Evolutionary conservation across 2,113 vertebrate genomes (phyloP).

Genomic region (Potamarius usumacintae): DNA sequence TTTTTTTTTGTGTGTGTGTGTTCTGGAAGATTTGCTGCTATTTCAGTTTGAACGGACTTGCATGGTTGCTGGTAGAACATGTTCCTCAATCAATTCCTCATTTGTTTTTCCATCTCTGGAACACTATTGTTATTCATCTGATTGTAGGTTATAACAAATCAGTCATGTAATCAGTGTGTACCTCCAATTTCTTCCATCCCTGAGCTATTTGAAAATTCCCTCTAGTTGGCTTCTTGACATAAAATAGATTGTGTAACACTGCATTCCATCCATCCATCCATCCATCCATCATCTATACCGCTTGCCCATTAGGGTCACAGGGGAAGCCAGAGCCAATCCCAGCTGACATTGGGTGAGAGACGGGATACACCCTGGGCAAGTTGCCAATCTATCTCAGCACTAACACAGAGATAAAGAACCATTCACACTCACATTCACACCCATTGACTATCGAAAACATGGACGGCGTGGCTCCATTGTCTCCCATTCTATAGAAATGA

Average conservation of each 20-base stretch:
- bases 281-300: too few relatives aligned
- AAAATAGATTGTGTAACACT: not conserved
- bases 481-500: too few relatives aligned
- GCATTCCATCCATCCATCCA: too few relatives aligned
- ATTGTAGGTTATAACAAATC: not conserved
- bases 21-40: slow-evolving; percentile 5
- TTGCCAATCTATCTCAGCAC: too few relatives aligned
- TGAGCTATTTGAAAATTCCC: not conserved
- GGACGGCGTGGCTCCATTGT: too few relatives aligned
- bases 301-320: too few relatives aligned
- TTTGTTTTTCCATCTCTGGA: not conserved
- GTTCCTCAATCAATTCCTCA: not conserved
- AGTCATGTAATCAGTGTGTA: not conserved
- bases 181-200: not conserved
- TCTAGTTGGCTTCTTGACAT: not conserved
- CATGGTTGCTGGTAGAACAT: not conserved
- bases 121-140: not conserved
- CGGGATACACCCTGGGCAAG: too few relatives aligned
- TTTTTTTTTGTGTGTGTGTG: not conserved
- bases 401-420: too few relatives aligned
- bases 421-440: too few relatives aligned
- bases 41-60: slow-evolving; percentile 14
- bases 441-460: too few relatives aligned
- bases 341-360: too few relatives aligned
- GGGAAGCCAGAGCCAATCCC: too few relatives aligned